Conservation (phyloP, 1,140 invertebrate genomes). For the Calliopsis andreniformis region DNA sequence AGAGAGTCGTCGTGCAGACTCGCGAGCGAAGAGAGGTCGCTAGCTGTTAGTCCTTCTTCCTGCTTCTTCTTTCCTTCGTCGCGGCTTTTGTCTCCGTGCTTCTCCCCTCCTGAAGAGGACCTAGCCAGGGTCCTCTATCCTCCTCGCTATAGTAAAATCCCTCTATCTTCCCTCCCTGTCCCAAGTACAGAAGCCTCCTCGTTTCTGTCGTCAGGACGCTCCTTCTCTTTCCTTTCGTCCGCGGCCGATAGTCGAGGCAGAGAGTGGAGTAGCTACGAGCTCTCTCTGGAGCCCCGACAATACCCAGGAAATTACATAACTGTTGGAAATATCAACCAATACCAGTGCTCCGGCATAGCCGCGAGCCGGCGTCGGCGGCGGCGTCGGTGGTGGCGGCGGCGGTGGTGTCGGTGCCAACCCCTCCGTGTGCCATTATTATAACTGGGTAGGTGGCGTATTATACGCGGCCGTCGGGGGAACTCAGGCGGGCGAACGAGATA, state of each 20-base stretch:
- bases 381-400: constrained; percentile 2
- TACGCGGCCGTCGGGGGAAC: constrained; percentile 78
- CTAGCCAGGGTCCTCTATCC: background rate
- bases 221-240: constrained; percentile 60
- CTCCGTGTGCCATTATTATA: constrained; percentile 78
- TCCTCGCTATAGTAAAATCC: background rate
- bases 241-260: constrained; percentile 76
- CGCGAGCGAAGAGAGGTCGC: constrained; percentile 32
- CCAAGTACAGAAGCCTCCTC: background rate
- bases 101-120: too few species aligned
- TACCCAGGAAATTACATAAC: constrained; percentile 83
- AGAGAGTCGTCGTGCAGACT: constrained; percentile 30
- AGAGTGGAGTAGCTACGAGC: constrained; percentile 52
- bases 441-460: constrained; percentile 80
- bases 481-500: constrained; percentile 81
- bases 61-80: constrained; percentile 26
- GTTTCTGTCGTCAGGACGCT: background rate
- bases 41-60: constrained; percentile 7
- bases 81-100: constrained; percentile 20
- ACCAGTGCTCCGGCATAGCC: constrained; percentile 71
- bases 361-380: constrained; percentile 54
- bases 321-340: constrained; percentile 82
- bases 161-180: background rate
- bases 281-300: constrained; percentile 73
- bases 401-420: constrained; percentile 61